phyloP scores from a whole-genome alignment of 2,888 invertebrate genomes.

The Orchestes rusci region DNA sequence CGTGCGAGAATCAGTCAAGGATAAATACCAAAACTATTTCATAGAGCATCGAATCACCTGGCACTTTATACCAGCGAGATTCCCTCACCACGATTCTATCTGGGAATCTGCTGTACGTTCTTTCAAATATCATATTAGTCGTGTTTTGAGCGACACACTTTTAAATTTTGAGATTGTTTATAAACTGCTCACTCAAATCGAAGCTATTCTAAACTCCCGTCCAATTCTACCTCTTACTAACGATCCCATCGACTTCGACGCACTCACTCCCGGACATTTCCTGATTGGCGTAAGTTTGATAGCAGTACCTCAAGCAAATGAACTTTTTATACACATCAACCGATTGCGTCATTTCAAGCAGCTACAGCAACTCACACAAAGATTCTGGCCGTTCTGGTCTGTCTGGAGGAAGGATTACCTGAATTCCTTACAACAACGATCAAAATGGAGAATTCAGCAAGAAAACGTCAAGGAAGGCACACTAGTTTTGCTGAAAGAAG shows the following conservation, averaged over 20 bases:
- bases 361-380: conserved; percentile 4
- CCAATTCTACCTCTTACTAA: neutral
- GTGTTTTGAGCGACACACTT: neutral
- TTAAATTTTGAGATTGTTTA: conserved; percentile 1
- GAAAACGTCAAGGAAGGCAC: neutral
- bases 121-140: neutral
- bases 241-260: neutral
- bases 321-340: neutral
- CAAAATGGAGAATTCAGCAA: neutral
- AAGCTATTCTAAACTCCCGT: conserved; percentile 3
- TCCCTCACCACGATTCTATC: conserved; percentile 2
- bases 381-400: conserved; percentile 6
- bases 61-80: conserved; percentile 4
- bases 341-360: conserved; percentile 2
- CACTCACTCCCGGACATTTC: neutral
- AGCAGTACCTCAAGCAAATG: neutral
- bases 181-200: conserved; percentile 4
- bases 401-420: conserved; percentile 4
- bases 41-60: neutral
- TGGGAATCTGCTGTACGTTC: conserved; percentile 4
- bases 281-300: neutral
- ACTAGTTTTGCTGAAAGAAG: conserved; percentile 1
- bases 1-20: neutral
- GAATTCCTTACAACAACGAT: conserved; percentile 2
- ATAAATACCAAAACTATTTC: conserved; percentile 1